A percentile compares a stretch with the other conserved stretches of the same genome.
These are phyloP conservation scores for Cataglyphis livida DNA, from an alignment of 2,888 invertebrate genomes.

Conservation along the genomic window DNA sequence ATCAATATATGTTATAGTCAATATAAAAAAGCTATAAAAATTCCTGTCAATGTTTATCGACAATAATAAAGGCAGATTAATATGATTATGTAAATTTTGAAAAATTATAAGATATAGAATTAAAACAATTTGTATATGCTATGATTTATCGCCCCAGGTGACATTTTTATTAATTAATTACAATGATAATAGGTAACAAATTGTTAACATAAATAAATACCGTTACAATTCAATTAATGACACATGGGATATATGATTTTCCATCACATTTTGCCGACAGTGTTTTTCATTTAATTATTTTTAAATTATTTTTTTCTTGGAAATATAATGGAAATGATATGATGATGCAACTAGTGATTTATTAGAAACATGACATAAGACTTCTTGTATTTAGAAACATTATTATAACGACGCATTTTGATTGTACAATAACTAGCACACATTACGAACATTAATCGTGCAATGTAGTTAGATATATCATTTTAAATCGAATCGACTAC, in stretches of 20 bases:
- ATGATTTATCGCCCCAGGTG: background rate
- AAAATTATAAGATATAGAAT: background rate
- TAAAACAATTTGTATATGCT: background rate
- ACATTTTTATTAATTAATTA: constrained; percentile 30
- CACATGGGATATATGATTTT: background rate
- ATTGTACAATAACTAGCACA: background rate
- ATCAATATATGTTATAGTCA: constrained; percentile 25
- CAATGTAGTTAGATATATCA: background rate
- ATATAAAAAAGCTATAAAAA: constrained; percentile 11
- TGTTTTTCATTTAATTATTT: background rate
- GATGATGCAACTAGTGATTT: background rate
- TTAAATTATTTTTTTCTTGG: background rate
- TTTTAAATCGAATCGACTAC: background rate
- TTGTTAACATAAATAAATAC: background rate
- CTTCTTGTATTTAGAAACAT: constrained; percentile 1
- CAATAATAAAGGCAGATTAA: background rate
- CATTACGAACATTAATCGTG: background rate
- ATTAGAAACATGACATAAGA: constrained; percentile 12
- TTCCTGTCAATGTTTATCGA: background rate
- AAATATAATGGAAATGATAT: background rate
- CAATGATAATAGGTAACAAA: background rate
- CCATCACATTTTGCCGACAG: background rate
- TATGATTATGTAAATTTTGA: constrained; percentile 19
- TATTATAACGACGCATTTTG: background rate
- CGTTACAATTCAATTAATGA: background rate